phyloP scores from a whole-genome alignment of 2,888 invertebrate genomes.

The Electrophaes corylata region DNA sequence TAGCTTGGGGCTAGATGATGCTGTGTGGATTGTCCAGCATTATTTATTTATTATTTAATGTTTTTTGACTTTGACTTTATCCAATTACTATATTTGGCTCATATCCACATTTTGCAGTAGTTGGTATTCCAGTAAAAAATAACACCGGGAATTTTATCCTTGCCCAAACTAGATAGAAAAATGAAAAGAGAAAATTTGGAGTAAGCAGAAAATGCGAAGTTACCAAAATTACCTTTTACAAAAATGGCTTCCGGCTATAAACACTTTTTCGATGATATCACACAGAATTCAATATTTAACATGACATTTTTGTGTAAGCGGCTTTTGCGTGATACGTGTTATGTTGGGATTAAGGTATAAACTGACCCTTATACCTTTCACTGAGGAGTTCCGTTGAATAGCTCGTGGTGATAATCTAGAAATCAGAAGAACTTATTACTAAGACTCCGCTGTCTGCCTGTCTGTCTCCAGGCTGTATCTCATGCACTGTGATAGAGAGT shows the following conservation, averaged over 20 bases:
- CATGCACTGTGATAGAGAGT: too few species aligned
- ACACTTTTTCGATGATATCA: constrained; percentile 42
- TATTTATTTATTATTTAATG: too few species aligned
- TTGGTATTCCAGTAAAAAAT: background rate
- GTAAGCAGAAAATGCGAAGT: background rate
- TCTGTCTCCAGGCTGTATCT: too few species aligned
- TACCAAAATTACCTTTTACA: background rate
- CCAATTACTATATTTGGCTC: too few species aligned
- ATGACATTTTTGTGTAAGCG: constrained; percentile 75
- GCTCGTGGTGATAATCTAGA: too few species aligned
- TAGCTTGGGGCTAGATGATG: too few species aligned
- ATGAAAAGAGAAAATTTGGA: background rate
- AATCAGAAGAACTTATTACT: too few species aligned
- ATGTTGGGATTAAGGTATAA: constrained; percentile 44
- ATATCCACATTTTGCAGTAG: too few species aligned
- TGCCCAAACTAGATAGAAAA: too few species aligned
- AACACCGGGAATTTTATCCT: background rate
- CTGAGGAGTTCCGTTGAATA: background rate
- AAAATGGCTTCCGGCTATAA: background rate
- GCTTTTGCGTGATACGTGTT: constrained; percentile 59
- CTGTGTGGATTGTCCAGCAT: too few species aligned
- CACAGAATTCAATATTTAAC: constrained; percentile 78
- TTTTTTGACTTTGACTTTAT: too few species aligned
- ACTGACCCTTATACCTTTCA: background rate
- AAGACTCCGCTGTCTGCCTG: too few species aligned